Conservation (phyloP, 2,888 invertebrate species). For the Lamellibrachia columna region DNA sequence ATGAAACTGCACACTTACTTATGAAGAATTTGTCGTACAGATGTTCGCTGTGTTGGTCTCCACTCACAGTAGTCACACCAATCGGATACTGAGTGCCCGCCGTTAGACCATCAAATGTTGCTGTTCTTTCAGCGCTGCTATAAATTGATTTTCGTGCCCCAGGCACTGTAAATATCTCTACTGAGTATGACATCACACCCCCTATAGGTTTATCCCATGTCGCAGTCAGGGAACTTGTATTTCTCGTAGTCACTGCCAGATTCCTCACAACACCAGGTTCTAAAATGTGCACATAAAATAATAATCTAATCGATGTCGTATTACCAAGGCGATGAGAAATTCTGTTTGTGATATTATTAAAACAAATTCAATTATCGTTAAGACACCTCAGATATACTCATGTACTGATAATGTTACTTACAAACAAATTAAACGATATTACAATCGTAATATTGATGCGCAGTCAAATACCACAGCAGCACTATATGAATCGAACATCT, state of each 20-base stretch:
- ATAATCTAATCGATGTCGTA: not conserved
- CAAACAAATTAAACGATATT: too few species aligned
- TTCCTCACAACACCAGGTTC: not conserved
- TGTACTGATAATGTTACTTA: not conserved
- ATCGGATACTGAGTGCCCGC: not conserved
- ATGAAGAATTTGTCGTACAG: not conserved
- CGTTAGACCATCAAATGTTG: not conserved
- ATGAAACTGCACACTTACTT: not conserved
- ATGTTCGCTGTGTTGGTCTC: not conserved
- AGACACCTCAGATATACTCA: not conserved
- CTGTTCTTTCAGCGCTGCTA: not conserved
- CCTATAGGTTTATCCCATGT: not conserved
- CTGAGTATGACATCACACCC: conserved; percentile 2
- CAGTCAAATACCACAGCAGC: too few species aligned
- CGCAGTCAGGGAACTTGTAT: not conserved
- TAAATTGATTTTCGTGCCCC: not conserved
- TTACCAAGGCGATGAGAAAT: not conserved
- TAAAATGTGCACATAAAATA: not conserved
- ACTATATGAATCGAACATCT: too few species aligned
- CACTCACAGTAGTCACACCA: not conserved
- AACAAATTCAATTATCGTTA: too few species aligned
- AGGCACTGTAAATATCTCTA: not conserved
- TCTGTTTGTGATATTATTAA: not conserved
- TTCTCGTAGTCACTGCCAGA: not conserved
- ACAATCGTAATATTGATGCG: too few species aligned